phyloP scores from a whole-genome alignment of 1,140 invertebrate genomes.

The Drepana arcuata region DNA sequence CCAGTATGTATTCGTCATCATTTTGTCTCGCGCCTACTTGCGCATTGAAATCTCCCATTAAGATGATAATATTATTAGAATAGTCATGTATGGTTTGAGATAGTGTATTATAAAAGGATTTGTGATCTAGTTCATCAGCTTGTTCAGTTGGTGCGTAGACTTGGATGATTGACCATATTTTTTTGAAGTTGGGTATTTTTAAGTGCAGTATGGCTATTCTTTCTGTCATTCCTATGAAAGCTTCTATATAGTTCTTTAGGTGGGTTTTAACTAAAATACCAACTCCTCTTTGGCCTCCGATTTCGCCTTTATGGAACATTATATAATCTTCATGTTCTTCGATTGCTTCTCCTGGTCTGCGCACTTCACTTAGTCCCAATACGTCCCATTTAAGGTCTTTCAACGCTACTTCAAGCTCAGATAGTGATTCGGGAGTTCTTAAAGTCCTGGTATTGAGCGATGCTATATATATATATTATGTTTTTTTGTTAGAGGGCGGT shows the following conservation, averaged over 20 bases:
- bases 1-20: background rate
- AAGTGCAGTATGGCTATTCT: background rate
- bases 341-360: conserved; percentile 8
- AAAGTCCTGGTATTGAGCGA: conserved; percentile 13
- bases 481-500: conserved; percentile 2
- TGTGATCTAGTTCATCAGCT: background rate
- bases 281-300: conserved; percentile 1
- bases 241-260: background rate
- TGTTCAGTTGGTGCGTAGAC: background rate
- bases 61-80: background rate
- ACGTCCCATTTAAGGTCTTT: conserved; percentile 14
- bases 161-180: conserved; percentile 2
- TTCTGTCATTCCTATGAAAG: background rate
- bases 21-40: background rate
- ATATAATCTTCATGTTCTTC: conserved; percentile 1
- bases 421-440: conserved; percentile 9
- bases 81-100: background rate
- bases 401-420: conserved; percentile 15
- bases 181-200: background rate
- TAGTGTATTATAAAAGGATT: conserved; percentile 1
- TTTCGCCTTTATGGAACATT: background rate
- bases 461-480: conserved; percentile 14
- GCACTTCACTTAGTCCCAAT: conserved; percentile 13
- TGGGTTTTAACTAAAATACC: conserved; percentile 1
- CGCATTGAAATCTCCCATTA: background rate